These are phyloP conservation scores for Sciurus niger DNA, from an alignment of 2,113 vertebrate species.

Conservation along the genomic window DNA sequence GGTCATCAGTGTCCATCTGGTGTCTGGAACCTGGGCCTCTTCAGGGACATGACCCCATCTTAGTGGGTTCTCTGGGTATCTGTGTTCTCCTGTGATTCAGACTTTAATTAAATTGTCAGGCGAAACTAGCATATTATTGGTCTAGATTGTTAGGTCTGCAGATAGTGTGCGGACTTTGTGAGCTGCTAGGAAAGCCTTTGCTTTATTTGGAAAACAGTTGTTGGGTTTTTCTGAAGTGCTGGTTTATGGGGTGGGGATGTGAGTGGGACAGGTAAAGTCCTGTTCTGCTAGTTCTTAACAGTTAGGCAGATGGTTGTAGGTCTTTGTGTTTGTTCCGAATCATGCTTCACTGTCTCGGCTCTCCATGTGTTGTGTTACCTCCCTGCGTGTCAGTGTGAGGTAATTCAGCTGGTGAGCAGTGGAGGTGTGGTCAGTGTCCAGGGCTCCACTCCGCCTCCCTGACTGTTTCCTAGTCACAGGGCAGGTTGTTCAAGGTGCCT, in stretches of 20 bases:
- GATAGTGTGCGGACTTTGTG: not conserved
- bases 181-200: not conserved
- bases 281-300: not conserved
- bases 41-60: not conserved
- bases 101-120: not conserved
- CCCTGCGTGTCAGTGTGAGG: not conserved
- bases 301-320: not conserved
- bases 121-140: not conserved
- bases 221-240: slow-evolving; percentile 4
- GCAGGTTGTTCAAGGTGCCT: not conserved
- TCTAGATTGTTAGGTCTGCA: not conserved
- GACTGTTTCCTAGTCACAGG: not conserved
- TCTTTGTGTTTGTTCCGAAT: not conserved
- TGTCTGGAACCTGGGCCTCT: not conserved
- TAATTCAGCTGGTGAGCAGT: not conserved
- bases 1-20: not conserved
- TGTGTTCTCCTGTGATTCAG: not conserved
- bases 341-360: not conserved
- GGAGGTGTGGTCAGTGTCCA: not conserved
- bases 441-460: not conserved
- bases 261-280: not conserved
- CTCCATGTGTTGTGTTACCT: not conserved
- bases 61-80: not conserved
- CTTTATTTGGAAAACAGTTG: slow-evolving; percentile 25
- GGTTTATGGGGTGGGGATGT: not conserved